Evolutionary conservation across 2,113 vertebrate genomes (phyloP).

Genomic region (Hippocampus zosterae): DNA sequence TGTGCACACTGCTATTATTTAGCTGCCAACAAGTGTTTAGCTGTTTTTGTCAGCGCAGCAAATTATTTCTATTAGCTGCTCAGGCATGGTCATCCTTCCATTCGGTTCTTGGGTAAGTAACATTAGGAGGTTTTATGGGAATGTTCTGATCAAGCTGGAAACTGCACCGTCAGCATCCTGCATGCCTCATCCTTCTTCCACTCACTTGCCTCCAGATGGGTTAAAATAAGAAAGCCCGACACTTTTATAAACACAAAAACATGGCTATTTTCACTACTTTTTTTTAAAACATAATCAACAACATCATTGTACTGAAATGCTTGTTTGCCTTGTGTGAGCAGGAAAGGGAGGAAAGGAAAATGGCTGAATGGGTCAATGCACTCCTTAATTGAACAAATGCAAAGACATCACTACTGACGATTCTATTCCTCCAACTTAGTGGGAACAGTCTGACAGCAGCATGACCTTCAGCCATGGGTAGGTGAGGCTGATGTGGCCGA

Average conservation of each 20-base stretch:
- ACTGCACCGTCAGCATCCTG: neutral
- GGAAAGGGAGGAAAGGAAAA: too few species aligned
- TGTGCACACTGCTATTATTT: neutral
- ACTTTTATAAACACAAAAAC: neutral
- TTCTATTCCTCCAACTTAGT: neutral
- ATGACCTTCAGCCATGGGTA: neutral
- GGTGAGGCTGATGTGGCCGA: neutral
- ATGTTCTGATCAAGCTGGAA: neutral
- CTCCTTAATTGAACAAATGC: neutral
- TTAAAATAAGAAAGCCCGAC: neutral
- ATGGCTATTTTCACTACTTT: neutral
- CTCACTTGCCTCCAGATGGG: neutral
- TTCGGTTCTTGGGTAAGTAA: neutral
- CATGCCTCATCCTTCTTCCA: neutral
- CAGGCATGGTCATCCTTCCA: neutral
- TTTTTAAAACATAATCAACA: neutral
- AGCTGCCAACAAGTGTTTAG: neutral
- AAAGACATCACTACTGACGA: neutral
- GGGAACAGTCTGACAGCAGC: neutral
- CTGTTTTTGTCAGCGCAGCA: neutral
- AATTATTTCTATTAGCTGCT: conserved; percentile 5
- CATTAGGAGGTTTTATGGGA: neutral
- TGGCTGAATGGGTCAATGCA: too few species aligned
- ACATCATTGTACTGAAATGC: neutral
- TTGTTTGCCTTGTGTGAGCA: neutral